Base-by-base conservation (phyloP, 2,113 vertebrate species). In the Leucosticte australis region DNA sequence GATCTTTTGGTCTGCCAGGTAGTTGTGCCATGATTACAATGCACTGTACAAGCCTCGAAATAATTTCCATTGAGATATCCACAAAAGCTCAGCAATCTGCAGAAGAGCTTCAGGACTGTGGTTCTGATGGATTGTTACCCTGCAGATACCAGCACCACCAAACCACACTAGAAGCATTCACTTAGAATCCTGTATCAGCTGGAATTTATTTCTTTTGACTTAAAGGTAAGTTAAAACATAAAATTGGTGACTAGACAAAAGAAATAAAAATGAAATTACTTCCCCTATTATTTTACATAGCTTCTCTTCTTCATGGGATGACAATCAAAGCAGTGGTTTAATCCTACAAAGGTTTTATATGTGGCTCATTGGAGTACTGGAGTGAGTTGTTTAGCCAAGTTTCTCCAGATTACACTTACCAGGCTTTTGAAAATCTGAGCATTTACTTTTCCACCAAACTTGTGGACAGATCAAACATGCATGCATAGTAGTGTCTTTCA, bases 1-100 rank as follows among this genome's bases (percentile, higher is more conserved):
- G 80, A 57, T 56, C 44, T 91, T 91, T 94, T 60, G 28, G 67
- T 78, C 85, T 92, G 79, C 33, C 87, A 83, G 82, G 89, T 77
- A 92, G 93, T 71, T 91, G 90, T 93, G 46, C 41, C 79, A 71
- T 71, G 30, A 80, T 63, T 81, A 70, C 10, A 83, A 37, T 85
- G 63, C 31, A 70, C 8, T 12, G 11, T 13, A 80, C 42, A 88
- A 91, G 46, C 55, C 42, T 65, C 37, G 55, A 69, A 83, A 81
- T 83, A 4, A 55, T 86, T 92, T 73, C 57, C 70, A 76, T 1
- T 65, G 27, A 47, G 74, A 85, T 82, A 85, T 15, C 52, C 78
- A 88, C 42, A 88, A 63, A 88, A 93, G 33, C 44, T 65, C 4
- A 1, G 52, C 24, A 93, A 83, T 49, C 69, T 49, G 64, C 44